Evolutionary conservation across 2,113 vertebrate species (phyloP), one percentile per base, ranked within the genome.

Genomic region (Odobenus rosmarus): DNA sequence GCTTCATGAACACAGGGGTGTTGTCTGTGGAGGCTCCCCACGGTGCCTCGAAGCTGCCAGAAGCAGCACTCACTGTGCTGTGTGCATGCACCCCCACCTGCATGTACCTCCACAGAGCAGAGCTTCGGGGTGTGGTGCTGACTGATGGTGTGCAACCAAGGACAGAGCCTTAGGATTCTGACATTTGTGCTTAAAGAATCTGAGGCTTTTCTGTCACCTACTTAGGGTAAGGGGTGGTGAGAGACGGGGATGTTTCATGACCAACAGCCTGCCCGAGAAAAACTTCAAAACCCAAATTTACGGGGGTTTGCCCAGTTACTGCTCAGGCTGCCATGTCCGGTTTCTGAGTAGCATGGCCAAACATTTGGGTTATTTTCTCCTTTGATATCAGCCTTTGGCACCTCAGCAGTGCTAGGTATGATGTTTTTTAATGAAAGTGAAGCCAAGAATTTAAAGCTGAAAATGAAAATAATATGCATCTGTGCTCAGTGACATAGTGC

Each of bases 11-110:
- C 49, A 33, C 33, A 51, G 53, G 53, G 11, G 0, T 0, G 10
- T 19, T 33, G 19, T 11, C 89, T 18, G 7, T 18, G 5, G 15
- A 94, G 36, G 55, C 5, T 59, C 19, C 39, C 2, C 4, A 2
- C n/a, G 7, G 15, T 28, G 39, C 42, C 57, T 39, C 8, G 4
- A 62, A 82, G 18, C 51, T 2, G 5, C 11, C 31, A 61, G 64
- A 92, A n/a, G 59, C 21, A 36, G 53, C 46, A 42, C 3, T 21
- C 0, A 36, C 10, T 0, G 0, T 5, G 7, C 0, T 7, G 36
- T 82, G 74, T 6, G 3, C 19, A 39, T 28, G 7, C 42, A 36
- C 6, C 21, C 39, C 9, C 6, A 12, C 18, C 23, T 33, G 23
- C 49, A n/a, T 10, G 28, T 2, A 10, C 42, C 14, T 31, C 21